A percentile compares a stretch with the other conserved stretches of the same genome.
Evolutionary conservation across 2,888 invertebrate species (phyloP).

Genomic region (Drosophila mimica): DNA sequence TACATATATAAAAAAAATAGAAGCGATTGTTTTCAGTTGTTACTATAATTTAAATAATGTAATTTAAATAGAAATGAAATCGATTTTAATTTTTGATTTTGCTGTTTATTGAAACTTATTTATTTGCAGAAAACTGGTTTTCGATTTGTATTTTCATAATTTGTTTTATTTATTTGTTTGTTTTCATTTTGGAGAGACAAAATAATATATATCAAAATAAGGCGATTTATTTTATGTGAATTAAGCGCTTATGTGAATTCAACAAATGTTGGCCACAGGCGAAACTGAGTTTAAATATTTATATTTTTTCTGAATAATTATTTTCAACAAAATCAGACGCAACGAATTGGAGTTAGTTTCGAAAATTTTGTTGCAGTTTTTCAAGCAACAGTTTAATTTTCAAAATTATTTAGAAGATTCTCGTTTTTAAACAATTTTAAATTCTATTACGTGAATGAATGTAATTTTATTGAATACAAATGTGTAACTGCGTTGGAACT

Average conservation of each 20-base stretch:
- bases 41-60: not conserved
- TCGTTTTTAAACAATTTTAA: not conserved
- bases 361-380: not conserved
- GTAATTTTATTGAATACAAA: not conserved
- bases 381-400: not conserved
- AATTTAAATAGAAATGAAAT: not conserved
- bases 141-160: not conserved
- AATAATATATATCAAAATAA: not conserved
- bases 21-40: too few species aligned
- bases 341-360: not conserved
- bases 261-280: fast-evolving
- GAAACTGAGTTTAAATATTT: not conserved
- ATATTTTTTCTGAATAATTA: not conserved
- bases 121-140: not conserved
- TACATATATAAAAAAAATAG: too few species aligned
- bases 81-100: not conserved
- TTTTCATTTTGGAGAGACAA: not conserved
- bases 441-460: not conserved
- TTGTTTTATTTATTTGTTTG: not conserved
- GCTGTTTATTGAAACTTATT: not conserved
- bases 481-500: not conserved
- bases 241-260: not conserved
- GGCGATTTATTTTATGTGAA: not conserved
- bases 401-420: not conserved
- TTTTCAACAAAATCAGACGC: not conserved